Conservation (phyloP, 2,888 invertebrate species). For the Fissipunctia ypsillon region DNA sequence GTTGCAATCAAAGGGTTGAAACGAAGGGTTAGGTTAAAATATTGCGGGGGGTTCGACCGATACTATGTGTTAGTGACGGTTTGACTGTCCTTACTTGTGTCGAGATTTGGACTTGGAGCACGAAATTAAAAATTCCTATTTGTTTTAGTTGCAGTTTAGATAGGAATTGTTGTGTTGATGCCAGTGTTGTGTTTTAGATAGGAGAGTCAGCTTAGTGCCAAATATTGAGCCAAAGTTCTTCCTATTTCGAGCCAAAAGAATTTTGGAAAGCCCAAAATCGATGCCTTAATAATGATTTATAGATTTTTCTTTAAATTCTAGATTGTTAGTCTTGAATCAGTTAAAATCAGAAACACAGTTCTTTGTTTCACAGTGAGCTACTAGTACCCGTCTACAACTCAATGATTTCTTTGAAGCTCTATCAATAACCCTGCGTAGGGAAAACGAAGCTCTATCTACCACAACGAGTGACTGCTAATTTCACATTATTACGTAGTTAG, state of each 20-base stretch:
- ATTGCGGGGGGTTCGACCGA: conserved; percentile 80
- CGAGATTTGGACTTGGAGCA: conserved; percentile 49
- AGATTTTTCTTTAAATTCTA: too few species aligned
- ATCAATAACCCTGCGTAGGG: conserved; percentile 3
- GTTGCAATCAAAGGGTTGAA: conserved; percentile 78
- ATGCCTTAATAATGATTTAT: too few species aligned
- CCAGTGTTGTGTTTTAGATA: neutral
- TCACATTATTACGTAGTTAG: conserved; percentile 64
- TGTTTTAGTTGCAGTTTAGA: conserved; percentile 6
- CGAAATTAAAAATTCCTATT: conserved; percentile 41
- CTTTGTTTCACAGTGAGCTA: too few species aligned
- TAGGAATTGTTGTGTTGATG: conserved; percentile 3
- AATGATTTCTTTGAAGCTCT: neutral
- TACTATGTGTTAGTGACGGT: conserved; percentile 67
- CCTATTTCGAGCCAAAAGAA: conserved; percentile 4
- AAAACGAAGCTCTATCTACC: conserved; percentile 21
- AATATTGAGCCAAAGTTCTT: neutral
- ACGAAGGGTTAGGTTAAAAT: conserved; percentile 86
- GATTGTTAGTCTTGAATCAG: too few species aligned
- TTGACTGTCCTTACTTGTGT: conserved; percentile 57
- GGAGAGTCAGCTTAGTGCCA: neutral
- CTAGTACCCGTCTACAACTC: too few species aligned
- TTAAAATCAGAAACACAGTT: too few species aligned
- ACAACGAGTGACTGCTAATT: conserved; percentile 58
- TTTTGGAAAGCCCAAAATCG: too few species aligned